Conservation (phyloP, 2,113 vertebrate genomes). For the Delphinapterus leucas region DNA sequence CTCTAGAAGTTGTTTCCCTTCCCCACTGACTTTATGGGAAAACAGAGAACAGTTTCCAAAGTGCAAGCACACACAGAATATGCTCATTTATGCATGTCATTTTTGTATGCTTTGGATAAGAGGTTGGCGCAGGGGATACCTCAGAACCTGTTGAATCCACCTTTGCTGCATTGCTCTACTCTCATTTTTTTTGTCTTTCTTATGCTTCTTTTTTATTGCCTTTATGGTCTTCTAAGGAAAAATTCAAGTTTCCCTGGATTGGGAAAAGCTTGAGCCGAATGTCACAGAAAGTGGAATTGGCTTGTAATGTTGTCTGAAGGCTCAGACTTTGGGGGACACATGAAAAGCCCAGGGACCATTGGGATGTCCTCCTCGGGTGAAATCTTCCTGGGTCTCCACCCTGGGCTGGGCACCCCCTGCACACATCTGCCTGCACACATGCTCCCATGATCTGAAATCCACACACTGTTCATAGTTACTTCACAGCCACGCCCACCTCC, state of each 20-base stretch:
- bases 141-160: neutral
- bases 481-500: neutral
- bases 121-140: neutral
- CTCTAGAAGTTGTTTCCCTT: constrained; percentile 16
- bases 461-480: neutral
- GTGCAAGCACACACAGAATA: neutral
- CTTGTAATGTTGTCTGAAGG: neutral
- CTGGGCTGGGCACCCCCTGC: neutral
- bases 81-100: neutral
- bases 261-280: neutral
- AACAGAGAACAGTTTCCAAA: neutral
- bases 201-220: neutral
- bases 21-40: neutral
- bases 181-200: neutral
- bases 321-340: neutral
- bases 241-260: neutral
- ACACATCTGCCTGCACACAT: neutral
- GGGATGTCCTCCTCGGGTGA: neutral
- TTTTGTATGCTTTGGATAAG: constrained; percentile 1
- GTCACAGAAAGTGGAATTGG: neutral
- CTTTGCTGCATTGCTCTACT: neutral
- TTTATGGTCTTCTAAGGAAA: constrained; percentile 15
- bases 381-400: neutral
- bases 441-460: neutral
- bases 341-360: neutral